phyloP scores from a whole-genome alignment of 1,140 invertebrate genomes.

The Drosophila watanabei region DNA sequence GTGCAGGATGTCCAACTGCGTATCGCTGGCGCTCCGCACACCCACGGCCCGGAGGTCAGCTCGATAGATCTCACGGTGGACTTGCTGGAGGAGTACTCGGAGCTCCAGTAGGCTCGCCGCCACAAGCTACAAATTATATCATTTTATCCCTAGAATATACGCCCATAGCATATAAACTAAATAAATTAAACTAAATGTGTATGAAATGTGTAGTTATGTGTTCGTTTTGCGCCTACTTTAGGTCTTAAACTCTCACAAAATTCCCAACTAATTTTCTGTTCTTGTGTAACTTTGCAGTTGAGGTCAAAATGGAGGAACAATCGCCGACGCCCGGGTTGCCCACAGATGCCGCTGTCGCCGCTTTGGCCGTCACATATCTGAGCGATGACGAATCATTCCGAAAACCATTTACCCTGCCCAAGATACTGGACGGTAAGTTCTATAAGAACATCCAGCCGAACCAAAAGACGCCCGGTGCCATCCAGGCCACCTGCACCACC shows the following conservation, averaged over 20 bases:
- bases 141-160: conserved; percentile 12
- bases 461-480: conserved; percentile 75
- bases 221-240: conserved; percentile 39
- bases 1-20: conserved; percentile 66
- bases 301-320: conserved; percentile 64
- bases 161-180: conserved; percentile 39
- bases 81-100: conserved; percentile 65
- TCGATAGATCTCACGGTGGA: conserved; percentile 70
- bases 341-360: conserved; percentile 21
- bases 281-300: conserved; percentile 35
- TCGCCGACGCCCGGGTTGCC: conserved; percentile 8
- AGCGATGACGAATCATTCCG: conserved; percentile 68
- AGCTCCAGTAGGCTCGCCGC: conserved; percentile 47
- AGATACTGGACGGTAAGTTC: conserved; percentile 82
- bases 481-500: conserved; percentile 81
- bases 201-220: conserved; percentile 12
- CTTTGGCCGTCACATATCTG: conserved; percentile 37
- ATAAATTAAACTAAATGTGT: conserved; percentile 56
- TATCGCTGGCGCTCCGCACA: conserved; percentile 77
- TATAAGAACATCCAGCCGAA: conserved; percentile 83
- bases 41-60: conserved; percentile 75
- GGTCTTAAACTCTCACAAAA: not conserved
- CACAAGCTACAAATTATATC: conserved; percentile 2
- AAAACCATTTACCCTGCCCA: conserved; percentile 68
- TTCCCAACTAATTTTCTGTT: conserved; percentile 30